Base-by-base conservation (phyloP, 2,888 invertebrate genomes). In the Microctonus aethiopoides region DNA sequence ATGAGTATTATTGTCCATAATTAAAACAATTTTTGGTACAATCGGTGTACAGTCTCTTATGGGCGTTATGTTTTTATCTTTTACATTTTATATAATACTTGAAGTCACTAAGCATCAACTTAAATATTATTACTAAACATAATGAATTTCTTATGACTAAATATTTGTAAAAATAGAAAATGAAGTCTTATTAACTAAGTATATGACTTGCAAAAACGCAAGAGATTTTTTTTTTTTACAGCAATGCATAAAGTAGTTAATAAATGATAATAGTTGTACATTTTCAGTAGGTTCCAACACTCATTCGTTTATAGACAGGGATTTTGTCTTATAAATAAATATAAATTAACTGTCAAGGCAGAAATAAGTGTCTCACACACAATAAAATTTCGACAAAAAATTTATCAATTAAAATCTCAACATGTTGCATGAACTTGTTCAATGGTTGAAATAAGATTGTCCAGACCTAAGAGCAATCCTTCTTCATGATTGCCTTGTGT, bases 401-500 rank as follows among this genome's bases (percentile, higher is more conserved):
- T 56, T 56, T 57, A 11, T 56, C 5, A 13, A 54, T 71, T 34
- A 56, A 52, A 67, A 61, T 57, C 51, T 67, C 57, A 62, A 24
- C 54, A 62, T 29, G 52, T 51, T 34, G 29, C 29, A 22, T 85
- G 79, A 10, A 88, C 84, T 75, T 85, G 84, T 77, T 89, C 88
- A 69, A 89, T 89, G 73, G 92, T 94, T 80, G 91, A 89, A 80
- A 98, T 95, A 74, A 99, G 91, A 87, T 95, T 94, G 87, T 98
- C 98, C 79, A 99, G 89, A 68, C 99, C 99, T 78, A 91, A 92
- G 26, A 99, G 90, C 80, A 97, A 94, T 7, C 99, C 99, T 86
- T 99, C 98, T 87, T 99, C 98, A 83, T 95, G 95, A 86, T 98
- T 99, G n/a, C 98, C 98, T 76, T 95, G 92, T 72, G 90, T 85